These are phyloP conservation scores for Rhynchopsitta pachyrhyncha DNA, from an alignment of 2,113 vertebrate species.

Conservation along the genomic window DNA sequence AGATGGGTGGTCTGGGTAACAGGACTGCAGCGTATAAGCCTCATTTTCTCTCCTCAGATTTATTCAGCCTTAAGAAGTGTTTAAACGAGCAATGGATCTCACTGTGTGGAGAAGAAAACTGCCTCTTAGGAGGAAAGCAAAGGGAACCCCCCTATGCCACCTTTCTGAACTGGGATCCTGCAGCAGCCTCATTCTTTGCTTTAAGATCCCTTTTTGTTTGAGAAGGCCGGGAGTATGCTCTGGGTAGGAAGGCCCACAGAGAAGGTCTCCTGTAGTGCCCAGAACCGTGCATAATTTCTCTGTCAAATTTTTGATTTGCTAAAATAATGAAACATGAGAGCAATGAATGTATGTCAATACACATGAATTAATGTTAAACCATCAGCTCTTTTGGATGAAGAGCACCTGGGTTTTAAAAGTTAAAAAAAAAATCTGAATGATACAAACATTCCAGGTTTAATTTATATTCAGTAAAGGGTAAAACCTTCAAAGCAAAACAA, in stretches of 20 bases:
- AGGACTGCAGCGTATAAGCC: neutral
- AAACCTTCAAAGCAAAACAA: neutral
- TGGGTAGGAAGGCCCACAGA: neutral
- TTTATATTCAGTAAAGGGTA: neutral
- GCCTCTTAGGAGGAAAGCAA: neutral
- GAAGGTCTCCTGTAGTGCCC: neutral
- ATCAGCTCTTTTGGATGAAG: neutral
- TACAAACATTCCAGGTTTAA: neutral
- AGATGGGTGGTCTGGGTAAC: neutral
- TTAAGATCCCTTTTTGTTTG: neutral
- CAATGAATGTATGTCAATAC: neutral
- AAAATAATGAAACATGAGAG: neutral
- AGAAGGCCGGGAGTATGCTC: neutral
- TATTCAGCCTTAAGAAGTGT: neutral
- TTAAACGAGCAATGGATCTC: neutral
- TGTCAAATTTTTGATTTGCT: neutral
- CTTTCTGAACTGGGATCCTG: neutral
- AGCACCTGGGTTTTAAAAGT: neutral
- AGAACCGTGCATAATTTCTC: neutral
- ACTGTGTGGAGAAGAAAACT: neutral
- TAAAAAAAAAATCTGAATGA: neutral
- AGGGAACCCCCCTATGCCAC: neutral
- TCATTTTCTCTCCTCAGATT: neutral
- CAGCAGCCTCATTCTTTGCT: neutral
- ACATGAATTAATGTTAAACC: neutral